Evolutionary conservation across 2,113 vertebrate genomes (phyloP), one percentile per base, ranked within the genome.

Genomic region (Equus quagga): DNA sequence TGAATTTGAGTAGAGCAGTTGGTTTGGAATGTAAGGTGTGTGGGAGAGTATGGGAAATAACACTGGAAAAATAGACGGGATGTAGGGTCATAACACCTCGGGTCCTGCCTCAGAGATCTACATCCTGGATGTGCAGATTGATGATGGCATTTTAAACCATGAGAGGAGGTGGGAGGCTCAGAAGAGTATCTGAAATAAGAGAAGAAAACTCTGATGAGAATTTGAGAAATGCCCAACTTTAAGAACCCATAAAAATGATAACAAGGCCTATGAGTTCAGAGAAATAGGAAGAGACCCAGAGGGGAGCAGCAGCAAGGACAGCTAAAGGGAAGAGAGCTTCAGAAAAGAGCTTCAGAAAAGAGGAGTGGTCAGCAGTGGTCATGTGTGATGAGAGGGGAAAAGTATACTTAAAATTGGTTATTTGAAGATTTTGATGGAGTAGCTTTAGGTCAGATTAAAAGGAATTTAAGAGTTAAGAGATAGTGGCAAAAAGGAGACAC

Each of bases 401-500:
- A 24, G 31, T 6, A 58, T 51, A 44, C 65, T 49, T 31, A 11
- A 65, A 49, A 17, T 26, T 64, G 78, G 24, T 36, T 23, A 4
- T 54, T 58, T 79, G 31, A 28, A 84, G 46, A 73, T 64, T 51
- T 76, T 24, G 33, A 28, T 41, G 49, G 26, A 44, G 10, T 5
- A n/a, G 51, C 6, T 46, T 28, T 46, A 56, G 23, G 51, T 60
- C 19, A 60, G 6, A 28, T 21, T 9, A 23, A 91, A 93, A 89
- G 31, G 51, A 81, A 62, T 33, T 11, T 62, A 92, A 88, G 54
- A 36, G 36, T 67, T 72, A 81, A 87, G 67, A 91, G 46, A 81
- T 6, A 4, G 4, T 2, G 31, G 36, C 24, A 62, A 83, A 79
- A 28, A 80, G 67, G 2, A 67, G 17, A 49, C 21, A 18, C 11